Evolutionary conservation across 1,140 invertebrate species (phyloP).

Genomic region (Apolygus lucorum): DNA sequence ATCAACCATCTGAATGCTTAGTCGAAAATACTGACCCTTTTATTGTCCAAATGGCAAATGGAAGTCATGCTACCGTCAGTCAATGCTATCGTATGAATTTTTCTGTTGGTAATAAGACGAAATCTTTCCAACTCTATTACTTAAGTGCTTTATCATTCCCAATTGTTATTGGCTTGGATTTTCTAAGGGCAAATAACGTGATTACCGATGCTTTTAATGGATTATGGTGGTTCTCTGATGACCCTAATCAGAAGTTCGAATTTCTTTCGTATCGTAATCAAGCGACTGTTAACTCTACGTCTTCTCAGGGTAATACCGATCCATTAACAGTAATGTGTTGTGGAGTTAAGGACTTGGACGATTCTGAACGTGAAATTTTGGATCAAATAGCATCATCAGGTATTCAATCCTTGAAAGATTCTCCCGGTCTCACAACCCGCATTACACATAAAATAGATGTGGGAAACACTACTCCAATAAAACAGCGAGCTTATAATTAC

Average conservation of each 20-base stretch:
- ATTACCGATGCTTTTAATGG: neutral
- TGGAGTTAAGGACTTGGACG: neutral
- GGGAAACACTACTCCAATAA: conserved; percentile 34
- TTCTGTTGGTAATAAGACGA: neutral
- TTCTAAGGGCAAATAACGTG: neutral
- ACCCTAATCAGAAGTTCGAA: neutral
- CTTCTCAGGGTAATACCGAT: neutral
- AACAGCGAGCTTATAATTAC: conserved; percentile 33
- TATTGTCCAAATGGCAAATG: no score
- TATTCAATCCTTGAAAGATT: neutral
- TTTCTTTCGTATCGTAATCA: neutral
- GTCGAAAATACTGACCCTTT: neutral
- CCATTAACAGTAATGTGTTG: neutral
- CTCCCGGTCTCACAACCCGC: conserved; percentile 11
- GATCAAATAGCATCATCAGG: neutral
- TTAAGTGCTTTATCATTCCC: neutral
- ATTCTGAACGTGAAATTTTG: neutral
- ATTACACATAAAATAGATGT: conserved; percentile 35
- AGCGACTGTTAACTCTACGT: neutral
- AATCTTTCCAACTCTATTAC: neutral
- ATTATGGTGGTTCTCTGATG: neutral
- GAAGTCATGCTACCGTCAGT: no score
- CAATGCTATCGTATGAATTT: conserved; percentile 1
- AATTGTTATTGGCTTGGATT: neutral
- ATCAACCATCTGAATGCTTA: neutral